Evolutionary conservation across 2,797 vertebrate species (phyloP).

Genomic region (Sternarchorhynchus goeldii): DNA sequence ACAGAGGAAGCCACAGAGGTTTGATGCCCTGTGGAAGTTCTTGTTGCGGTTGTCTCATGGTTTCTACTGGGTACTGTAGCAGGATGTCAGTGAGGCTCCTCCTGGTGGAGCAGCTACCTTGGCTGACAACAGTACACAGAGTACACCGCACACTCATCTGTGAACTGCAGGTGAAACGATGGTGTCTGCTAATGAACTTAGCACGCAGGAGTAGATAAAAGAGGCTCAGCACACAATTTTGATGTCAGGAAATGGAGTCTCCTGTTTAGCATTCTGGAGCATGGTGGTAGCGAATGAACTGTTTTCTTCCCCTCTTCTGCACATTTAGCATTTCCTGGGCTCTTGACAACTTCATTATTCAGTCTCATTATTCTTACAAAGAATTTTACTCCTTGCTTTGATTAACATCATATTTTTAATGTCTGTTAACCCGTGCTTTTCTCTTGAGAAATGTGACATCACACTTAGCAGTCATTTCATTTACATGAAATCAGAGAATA

Average conservation of each 20-base stretch:
- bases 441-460: too few species aligned
- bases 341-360: too few species aligned
- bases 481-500: neutral
- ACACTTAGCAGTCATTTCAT: too few species aligned
- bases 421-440: too few species aligned
- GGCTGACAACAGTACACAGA: neutral
- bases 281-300: too few species aligned
- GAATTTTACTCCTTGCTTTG: too few species aligned
- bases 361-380: too few species aligned
- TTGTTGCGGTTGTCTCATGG: slow-evolving; percentile 4
- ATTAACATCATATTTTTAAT: too few species aligned
- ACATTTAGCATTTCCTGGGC: too few species aligned
- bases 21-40: slow-evolving; percentile 12
- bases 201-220: neutral
- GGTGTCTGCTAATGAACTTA: neutral
- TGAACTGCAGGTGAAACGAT: slow-evolving; percentile 20
- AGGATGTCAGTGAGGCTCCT: neutral
- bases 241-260: neutral
- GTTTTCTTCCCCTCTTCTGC: too few species aligned
- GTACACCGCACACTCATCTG: slow-evolving; percentile 2
- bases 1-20: slow-evolving; percentile 13
- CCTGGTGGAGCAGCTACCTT: slow-evolving; percentile 2
- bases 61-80: too few species aligned
- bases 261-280: neutral
- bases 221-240: neutral